Percentiles rank a stretch among this genome's conserved stretches.
Conservation (phyloP, 2,797 vertebrate species). For the Myoxocephalus aenaeus region DNA sequence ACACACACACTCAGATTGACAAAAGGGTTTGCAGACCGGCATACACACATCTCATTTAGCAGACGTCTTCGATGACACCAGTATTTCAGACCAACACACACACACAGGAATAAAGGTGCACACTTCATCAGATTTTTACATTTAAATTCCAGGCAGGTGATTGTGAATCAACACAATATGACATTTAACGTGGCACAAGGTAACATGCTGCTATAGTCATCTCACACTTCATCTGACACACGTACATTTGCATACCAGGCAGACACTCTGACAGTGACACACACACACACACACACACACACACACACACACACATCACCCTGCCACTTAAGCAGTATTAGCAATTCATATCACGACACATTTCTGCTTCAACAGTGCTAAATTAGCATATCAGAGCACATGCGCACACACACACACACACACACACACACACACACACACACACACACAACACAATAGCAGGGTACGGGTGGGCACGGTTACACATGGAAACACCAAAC, state of each 20-base stretch:
- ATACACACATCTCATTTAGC: conserved; percentile 11
- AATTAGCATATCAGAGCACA: conserved; percentile 17
- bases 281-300: neutral
- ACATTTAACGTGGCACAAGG: conserved; percentile 20
- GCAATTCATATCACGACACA: conserved; percentile 29
- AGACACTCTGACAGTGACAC: neutral
- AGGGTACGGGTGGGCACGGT: neutral
- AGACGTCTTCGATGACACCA: neutral
- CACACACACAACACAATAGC: neutral
- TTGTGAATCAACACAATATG: conserved; percentile 8
- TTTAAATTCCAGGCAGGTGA: conserved; percentile 18
- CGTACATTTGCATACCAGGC: conserved; percentile 32
- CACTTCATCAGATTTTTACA: conserved; percentile 1
- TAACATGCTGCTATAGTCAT: conserved; percentile 24
- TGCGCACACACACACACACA: neutral
- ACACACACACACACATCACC: neutral
- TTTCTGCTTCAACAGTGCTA: neutral
- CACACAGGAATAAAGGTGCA: neutral
- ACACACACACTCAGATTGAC: neutral
- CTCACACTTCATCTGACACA: conserved; percentile 41
- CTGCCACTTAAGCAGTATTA: conserved; percentile 19
- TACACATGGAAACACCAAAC: neutral
- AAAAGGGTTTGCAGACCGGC: neutral
- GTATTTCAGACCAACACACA: conserved; percentile 1
- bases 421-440: too few relatives aligned